phyloP scores from a whole-genome alignment of 2,888 invertebrate species.

The Lottia scabra region DNA sequence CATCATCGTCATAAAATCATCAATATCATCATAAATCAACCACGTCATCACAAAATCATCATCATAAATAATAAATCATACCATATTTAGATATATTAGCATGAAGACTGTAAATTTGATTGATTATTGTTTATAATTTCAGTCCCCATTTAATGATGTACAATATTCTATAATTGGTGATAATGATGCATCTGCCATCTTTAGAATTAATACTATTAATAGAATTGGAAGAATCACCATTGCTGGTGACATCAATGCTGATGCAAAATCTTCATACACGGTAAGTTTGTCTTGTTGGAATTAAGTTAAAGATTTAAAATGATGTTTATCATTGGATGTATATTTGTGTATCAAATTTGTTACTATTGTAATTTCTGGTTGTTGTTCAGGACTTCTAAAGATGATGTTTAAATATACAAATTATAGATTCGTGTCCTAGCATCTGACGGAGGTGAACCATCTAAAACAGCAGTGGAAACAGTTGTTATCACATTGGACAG shows the following conservation, averaged over 20 bases:
- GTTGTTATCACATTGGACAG: background rate
- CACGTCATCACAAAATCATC: too few species aligned
- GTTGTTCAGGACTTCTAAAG: too few species aligned
- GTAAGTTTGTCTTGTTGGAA: slow-evolving; percentile 25
- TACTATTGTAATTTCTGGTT: too few species aligned
- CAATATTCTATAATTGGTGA: slow-evolving; percentile 59
- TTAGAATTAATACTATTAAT: slow-evolving; percentile 42
- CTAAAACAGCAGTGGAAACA: background rate
- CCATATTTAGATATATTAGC: too few species aligned
- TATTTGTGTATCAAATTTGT: too few species aligned
- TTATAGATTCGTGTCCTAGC: slow-evolving; percentile 54
- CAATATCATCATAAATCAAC: too few species aligned
- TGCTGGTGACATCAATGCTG: slow-evolving; percentile 32
- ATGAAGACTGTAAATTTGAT: too few species aligned
- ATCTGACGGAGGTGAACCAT: slow-evolving; percentile 51
- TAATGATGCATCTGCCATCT: slow-evolving; percentile 40
- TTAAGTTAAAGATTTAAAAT: too few species aligned
- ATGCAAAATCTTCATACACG: slow-evolving; percentile 36
- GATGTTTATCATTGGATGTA: too few species aligned
- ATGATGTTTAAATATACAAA: background rate
- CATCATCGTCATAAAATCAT: too few species aligned
- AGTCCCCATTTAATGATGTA: slow-evolving; percentile 53
- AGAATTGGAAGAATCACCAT: slow-evolving; percentile 37
- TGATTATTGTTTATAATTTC: slow-evolving; percentile 18
- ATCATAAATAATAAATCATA: too few species aligned